Conservation (phyloP, 2,797 vertebrate genomes). For the Propithecus perrieri region DNA sequence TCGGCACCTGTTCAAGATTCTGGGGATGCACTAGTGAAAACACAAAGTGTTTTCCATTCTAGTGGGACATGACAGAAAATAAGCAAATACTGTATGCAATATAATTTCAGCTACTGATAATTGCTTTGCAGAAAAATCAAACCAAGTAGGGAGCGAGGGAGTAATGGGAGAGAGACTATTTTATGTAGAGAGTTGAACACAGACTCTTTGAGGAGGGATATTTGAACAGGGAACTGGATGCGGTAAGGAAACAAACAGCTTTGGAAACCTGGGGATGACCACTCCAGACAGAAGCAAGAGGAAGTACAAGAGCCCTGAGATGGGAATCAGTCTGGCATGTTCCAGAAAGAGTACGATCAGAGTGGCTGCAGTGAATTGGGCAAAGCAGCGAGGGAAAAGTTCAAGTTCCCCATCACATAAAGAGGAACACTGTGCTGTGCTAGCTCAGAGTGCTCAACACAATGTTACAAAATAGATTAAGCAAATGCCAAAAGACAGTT, state of each 20-base stretch:
- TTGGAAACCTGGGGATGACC: background rate
- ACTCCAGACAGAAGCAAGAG: background rate
- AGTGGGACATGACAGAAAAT: background rate
- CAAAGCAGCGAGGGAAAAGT: background rate
- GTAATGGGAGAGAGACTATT: background rate
- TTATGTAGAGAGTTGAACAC: background rate
- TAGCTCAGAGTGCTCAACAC: too few relatives aligned
- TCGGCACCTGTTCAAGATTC: background rate
- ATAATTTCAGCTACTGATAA: background rate
- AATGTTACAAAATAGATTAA: background rate
- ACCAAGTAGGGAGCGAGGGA: background rate
- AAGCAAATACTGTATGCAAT: background rate
- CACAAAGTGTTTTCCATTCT: background rate
- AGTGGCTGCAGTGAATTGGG: background rate
- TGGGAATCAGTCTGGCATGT: background rate
- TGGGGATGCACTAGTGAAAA: background rate
- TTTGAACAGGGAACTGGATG: background rate
- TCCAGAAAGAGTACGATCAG: background rate
- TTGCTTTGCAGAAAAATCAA: background rate
- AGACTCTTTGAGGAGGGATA: background rate
- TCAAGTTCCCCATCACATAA: background rate
- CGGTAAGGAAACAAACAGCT: background rate
- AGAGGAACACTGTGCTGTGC: background rate
- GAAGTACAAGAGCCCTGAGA: background rate
- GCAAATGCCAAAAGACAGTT: background rate